Percentiles rank a stretch among this genome's conserved stretches.
phyloP scores from a whole-genome alignment of 2,113 vertebrate species.

The Pachypanchax playfairii region DNA sequence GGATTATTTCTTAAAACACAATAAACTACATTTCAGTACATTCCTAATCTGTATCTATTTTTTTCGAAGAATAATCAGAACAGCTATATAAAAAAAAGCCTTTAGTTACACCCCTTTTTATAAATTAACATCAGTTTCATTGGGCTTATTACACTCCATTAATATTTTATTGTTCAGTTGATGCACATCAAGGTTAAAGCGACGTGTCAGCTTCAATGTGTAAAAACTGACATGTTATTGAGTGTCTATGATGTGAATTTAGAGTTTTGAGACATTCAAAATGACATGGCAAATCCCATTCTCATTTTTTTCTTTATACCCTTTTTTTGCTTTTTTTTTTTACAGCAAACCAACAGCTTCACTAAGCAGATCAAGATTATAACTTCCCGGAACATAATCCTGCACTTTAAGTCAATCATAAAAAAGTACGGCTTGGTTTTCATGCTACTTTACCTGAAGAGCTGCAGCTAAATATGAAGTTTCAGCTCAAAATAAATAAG shows the following conservation, averaged over 20 bases:
- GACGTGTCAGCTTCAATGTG: too few relatives aligned
- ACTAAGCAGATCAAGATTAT: conserved; percentile 4
- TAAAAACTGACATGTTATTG: conserved; percentile 20
- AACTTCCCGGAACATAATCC: not conserved
- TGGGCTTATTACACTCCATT: conserved; percentile 8
- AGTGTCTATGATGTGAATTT: conserved; percentile 31
- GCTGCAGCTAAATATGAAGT: not conserved
- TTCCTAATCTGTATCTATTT: conserved; percentile 20
- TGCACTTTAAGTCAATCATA: not conserved
- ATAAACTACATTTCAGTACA: not conserved
- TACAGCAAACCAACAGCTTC: not conserved
- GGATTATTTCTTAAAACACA: conserved; percentile 12
- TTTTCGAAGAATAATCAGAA: not conserved
- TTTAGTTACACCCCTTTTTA: not conserved
- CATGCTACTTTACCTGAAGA: not conserved
- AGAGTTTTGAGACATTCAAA: conserved; percentile 35
- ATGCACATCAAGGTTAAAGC: conserved; percentile 39
- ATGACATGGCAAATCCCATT: conserved; percentile 5
- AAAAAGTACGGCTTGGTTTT: not conserved
- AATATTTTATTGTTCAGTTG: conserved; percentile 30
- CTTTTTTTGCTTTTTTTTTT: not conserved
- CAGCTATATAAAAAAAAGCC: not conserved
- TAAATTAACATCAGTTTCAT: conserved; percentile 11
- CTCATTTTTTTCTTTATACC: too few relatives aligned
- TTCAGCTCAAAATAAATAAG: too few relatives aligned